Percentiles rank a stretch among this genome's conserved stretches.
Evolutionary conservation across 2,113 vertebrate genomes (phyloP).

Genomic region (Pan paniscus): DNA sequence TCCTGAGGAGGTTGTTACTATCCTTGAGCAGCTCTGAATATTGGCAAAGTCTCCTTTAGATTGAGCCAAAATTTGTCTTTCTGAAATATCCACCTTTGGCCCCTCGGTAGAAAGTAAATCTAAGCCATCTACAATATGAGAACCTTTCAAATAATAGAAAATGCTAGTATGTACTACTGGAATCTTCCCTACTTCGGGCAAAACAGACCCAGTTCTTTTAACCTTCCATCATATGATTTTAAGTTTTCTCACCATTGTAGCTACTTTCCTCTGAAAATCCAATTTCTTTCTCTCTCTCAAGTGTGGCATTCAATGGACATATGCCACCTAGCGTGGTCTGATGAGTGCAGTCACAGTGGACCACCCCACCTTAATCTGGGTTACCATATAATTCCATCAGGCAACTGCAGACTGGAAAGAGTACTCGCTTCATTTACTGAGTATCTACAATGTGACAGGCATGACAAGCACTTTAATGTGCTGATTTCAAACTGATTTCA

Average conservation of each 20-base stretch:
- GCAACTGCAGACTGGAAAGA: neutral
- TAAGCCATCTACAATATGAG: slow-evolving; percentile 21
- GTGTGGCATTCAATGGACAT: neutral
- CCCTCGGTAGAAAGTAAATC: slow-evolving; percentile 58
- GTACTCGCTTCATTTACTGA: neutral
- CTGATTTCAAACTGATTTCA: neutral
- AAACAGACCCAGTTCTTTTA: slow-evolving; percentile 30
- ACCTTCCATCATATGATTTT: neutral
- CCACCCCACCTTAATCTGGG: neutral
- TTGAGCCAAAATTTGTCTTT: slow-evolving; percentile 45
- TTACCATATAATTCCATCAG: neutral
- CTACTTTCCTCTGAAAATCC: neutral
- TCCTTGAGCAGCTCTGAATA: neutral
- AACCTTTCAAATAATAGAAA: slow-evolving; percentile 57
- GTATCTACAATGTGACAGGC: neutral
- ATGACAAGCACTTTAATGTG: neutral
- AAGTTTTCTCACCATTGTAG: neutral
- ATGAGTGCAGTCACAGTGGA: neutral
- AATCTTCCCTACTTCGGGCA: slow-evolving; percentile 24
- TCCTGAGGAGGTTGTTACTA: neutral
- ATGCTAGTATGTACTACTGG: neutral
- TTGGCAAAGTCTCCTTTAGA: neutral
- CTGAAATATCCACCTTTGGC: slow-evolving; percentile 48
- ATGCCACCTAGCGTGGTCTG: neutral
- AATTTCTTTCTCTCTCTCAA: neutral